Evolutionary conservation across 2,113 vertebrate genomes (phyloP).

Genomic region (Calidris pugnax): DNA sequence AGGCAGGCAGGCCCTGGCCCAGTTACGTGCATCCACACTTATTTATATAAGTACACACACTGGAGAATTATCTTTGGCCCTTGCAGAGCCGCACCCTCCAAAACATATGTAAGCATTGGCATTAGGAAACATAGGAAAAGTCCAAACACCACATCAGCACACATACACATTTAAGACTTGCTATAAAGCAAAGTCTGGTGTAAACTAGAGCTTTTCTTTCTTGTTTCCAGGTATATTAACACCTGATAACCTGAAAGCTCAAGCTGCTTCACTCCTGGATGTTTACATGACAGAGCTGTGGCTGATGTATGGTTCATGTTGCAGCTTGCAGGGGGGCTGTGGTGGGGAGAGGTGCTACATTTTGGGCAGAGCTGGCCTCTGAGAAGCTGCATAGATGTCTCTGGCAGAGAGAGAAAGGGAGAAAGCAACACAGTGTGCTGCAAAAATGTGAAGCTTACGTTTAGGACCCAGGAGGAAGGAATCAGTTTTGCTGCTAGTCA

Average conservation of each 20-base stretch:
- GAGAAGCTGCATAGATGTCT: not conserved
- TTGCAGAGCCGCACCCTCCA: not conserved
- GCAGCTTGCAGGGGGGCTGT: not conserved
- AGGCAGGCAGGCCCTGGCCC: slow-evolving; percentile 2
- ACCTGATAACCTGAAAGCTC: not conserved
- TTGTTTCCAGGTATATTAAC: not conserved
- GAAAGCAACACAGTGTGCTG: not conserved
- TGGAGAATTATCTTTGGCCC: slow-evolving; percentile 53
- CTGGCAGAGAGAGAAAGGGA: not conserved
- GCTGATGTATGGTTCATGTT: not conserved
- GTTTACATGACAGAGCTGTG: not conserved
- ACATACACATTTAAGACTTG: not conserved
- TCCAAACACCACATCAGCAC: slow-evolving; percentile 41
- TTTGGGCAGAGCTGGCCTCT: not conserved
- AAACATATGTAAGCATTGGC: slow-evolving; percentile 20
- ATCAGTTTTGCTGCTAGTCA: not conserved
- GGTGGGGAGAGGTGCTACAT: not conserved
- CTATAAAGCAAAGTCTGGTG: not conserved
- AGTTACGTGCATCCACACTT: slow-evolving; percentile 36
- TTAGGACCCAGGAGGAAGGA: not conserved
- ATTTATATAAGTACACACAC: slow-evolving; percentile 1
- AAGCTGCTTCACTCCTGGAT: not conserved
- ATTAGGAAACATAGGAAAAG: not conserved
- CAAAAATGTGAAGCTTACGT: not conserved
- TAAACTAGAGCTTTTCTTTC: not conserved